Percentiles rank a stretch among this genome's conserved stretches.
Evolutionary conservation across 2,113 vertebrate species (phyloP).

Genomic region (Solenodon paradoxus): DNA sequence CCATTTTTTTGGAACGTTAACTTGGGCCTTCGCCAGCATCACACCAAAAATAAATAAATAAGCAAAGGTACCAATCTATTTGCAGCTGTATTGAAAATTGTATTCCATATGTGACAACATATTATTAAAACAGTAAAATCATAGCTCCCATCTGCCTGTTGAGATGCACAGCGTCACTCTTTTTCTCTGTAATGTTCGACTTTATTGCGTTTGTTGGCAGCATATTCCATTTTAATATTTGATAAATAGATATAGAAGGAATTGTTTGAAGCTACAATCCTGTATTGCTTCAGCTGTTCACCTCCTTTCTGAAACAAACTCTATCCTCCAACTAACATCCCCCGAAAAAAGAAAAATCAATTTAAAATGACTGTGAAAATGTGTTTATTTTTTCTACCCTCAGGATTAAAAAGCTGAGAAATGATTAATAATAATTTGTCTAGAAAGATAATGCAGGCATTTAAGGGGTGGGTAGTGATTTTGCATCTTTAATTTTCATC

Average conservation of each 20-base stretch:
- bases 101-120: conserved; percentile 68
- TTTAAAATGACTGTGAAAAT: conserved; percentile 70
- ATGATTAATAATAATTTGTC: conserved; percentile 75
- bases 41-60: conserved; percentile 15
- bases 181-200: conserved; percentile 70
- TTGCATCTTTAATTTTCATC: conserved; percentile 73
- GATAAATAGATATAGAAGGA: conserved; percentile 76
- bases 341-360: conserved; percentile 70
- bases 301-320: conserved; percentile 56
- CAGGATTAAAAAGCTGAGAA: conserved; percentile 73
- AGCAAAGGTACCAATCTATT: conserved; percentile 31
- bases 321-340: conserved; percentile 72
- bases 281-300: conserved; percentile 33
- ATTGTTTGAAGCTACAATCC: conserved; percentile 67
- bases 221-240: conserved; percentile 83
- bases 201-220: conserved; percentile 76
- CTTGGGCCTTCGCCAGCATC: conserved; percentile 40
- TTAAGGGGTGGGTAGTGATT: conserved; percentile 22
- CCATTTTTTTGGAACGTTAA: not conserved
- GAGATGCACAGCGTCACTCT: conserved; percentile 50
- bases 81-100: conserved; percentile 37
- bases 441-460: conserved; percentile 62
- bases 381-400: conserved; percentile 74
- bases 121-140: conserved; percentile 76
- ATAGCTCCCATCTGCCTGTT: conserved; percentile 65